Evolutionary conservation across 2,888 invertebrate species (phyloP).

Genomic region (Stomorhina lunata): DNA sequence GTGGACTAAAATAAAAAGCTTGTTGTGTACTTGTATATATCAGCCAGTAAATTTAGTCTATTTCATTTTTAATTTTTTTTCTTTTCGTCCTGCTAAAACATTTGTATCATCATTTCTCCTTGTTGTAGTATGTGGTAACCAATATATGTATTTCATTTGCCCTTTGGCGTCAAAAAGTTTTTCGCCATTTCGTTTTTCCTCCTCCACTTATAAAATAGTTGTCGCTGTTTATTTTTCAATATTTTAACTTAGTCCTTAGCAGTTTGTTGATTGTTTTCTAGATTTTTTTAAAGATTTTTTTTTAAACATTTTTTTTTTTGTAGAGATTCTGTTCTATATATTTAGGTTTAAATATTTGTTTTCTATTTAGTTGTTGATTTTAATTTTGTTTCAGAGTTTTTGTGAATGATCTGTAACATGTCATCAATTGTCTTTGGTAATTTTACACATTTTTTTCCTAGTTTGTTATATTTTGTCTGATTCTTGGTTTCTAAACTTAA

Average conservation of each 20-base stretch:
- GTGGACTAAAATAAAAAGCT: constrained; percentile 53
- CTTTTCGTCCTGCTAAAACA: constrained; percentile 31
- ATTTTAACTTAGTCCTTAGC: constrained; percentile 47
- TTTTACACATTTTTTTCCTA: constrained; percentile 44
- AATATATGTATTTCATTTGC: constrained; percentile 61
- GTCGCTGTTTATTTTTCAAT: constrained; percentile 43
- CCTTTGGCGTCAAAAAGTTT: constrained; percentile 70
- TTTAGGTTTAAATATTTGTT: neutral
- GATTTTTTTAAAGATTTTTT: constrained; percentile 22
- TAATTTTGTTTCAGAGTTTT: constrained; percentile 34
- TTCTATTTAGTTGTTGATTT: constrained; percentile 25
- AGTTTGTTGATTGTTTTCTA: constrained; percentile 55
- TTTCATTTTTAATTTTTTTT: neutral
- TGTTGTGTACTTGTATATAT: constrained; percentile 40
- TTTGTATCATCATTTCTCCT: constrained; percentile 48
- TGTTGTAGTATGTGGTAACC: no score
- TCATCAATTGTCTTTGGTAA: constrained; percentile 49
- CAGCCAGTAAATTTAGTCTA: constrained; percentile 23
- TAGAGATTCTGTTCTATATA: constrained; percentile 13
- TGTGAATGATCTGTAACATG: constrained; percentile 56
- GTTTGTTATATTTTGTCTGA: constrained; percentile 4
- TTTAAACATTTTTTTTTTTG: no score
- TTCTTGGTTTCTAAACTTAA: neutral
- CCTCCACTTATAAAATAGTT: neutral
- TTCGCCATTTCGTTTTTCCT: constrained; percentile 62